Evolutionary conservation across 2,888 invertebrate species (phyloP), one percentile per base, ranked within the genome.

Genomic region (Liodrosophila aerea): DNA sequence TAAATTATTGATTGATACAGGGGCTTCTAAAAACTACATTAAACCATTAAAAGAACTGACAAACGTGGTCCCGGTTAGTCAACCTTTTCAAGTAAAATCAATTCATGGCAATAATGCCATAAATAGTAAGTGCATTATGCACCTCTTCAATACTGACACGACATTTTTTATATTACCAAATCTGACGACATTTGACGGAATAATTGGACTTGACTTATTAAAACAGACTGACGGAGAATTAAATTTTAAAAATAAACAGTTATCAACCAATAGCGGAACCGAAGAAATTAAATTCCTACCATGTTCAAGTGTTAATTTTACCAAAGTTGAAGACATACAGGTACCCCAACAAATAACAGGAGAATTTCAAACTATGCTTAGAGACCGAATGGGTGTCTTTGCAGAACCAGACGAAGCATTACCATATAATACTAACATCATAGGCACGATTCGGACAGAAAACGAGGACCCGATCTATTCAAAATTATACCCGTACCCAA

Each of bases 181-280:
- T 29, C 9, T 47, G 5, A 29, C n/a, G 9, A 27, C 12, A 27
- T 49, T 43, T 2, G 34, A 56, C 16, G 56, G 47, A 16, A 56
- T 43, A 18, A 56, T 49, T 15, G 56, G 41, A 11, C 34, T 56
- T 4, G 47, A 56, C 13, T 29, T 56, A 13, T 33, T 47, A 36
- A 36, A 43, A 22, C n/a, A 49, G n/a, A 44, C 43, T 7, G 31
- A 31, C 11, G 44, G 16, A 11, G 7, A 13, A 16, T 30, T 43
- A 9, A 8, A 31, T 7, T 30, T 31, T 16, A 44, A 44, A 31
- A 18, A 44, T 11, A 44, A 44, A 27, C 22, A 40, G 8, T 5
- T 40, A 8, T n/a, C 11, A 18, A 39, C 30, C n/a, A n/a, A n/a
- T n/a, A n/a, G n/a, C n/a, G n/a, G n/a, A n/a, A n/a, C n/a, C n/a